Percentiles rank a stretch among this genome's conserved stretches.
phyloP scores from a whole-genome alignment of 2,113 vertebrate genomes.

The Syngnathus floridae region DNA sequence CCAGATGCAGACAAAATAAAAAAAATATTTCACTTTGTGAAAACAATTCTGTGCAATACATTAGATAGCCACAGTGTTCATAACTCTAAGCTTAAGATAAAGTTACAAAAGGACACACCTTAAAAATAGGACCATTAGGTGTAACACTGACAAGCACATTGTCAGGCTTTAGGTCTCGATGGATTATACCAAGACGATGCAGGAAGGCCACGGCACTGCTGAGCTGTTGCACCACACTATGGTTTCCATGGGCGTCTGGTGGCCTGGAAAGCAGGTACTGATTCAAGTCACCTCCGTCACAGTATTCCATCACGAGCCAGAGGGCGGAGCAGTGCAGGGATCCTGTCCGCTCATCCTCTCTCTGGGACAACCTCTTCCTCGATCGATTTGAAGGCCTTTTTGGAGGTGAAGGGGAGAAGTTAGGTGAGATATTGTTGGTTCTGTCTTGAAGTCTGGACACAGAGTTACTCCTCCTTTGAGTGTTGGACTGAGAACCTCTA shows the following conservation, averaged over 20 bases:
- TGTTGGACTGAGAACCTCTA: background rate
- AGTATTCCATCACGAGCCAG: slow-evolving; percentile 98
- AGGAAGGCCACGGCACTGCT: slow-evolving; percentile 87
- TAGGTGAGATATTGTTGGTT: slow-evolving; percentile 26
- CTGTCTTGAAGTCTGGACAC: slow-evolving; percentile 36
- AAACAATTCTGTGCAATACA: no score
- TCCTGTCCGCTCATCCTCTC: slow-evolving; percentile 60
- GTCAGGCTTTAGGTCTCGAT: slow-evolving; percentile 92
- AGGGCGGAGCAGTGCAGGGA: slow-evolving; percentile 74
- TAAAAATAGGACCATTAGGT: slow-evolving; percentile 78
- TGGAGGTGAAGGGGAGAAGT: slow-evolving; percentile 24
- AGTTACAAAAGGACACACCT: slow-evolving; percentile 54
- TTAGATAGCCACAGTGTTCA: no score
- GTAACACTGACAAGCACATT: slow-evolving; percentile 87
- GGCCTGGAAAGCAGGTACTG: slow-evolving; percentile 83
- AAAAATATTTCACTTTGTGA: no score
- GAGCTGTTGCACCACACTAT: slow-evolving; percentile 84
- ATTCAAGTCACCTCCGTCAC: slow-evolving; percentile 91
- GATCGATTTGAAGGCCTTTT: slow-evolving; percentile 27
- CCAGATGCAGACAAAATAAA: no score
- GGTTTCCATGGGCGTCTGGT: slow-evolving; percentile 77
- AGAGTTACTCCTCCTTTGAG: slow-evolving; percentile 11
- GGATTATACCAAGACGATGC: slow-evolving; percentile 86
- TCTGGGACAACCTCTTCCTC: slow-evolving; percentile 61
- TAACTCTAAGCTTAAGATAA: no score